Conservation (phyloP, 2,797 vertebrate genomes). For the Siniperca obscura region DNA sequence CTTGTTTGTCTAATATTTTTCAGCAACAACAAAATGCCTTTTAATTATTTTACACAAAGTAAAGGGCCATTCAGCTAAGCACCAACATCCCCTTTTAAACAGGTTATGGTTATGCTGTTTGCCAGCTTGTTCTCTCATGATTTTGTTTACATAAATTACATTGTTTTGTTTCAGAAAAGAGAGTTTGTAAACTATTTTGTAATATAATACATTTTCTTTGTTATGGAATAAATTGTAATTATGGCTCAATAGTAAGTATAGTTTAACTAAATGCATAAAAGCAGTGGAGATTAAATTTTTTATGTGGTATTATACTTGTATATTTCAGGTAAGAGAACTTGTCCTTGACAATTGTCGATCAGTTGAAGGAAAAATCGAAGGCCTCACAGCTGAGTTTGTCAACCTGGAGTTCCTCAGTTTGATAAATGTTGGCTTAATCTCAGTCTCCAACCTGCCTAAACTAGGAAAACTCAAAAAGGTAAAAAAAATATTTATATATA, state of each 20-base stretch:
- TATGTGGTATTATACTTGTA: neutral
- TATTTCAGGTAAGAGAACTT: slow-evolving; percentile 90
- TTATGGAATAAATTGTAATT: neutral
- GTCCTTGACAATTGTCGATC: slow-evolving; percentile 95
- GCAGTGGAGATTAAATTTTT: neutral
- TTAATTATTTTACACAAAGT: slow-evolving; percentile 24
- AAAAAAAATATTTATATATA: slow-evolving; percentile 30
- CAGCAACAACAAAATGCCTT: slow-evolving; percentile 27
- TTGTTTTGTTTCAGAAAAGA: neutral
- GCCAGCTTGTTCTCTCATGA: neutral
- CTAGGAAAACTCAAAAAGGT: slow-evolving; percentile 97
- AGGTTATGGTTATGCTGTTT: neutral
- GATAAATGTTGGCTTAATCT: slow-evolving; percentile 93
- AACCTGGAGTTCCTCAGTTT: slow-evolving; percentile 96
- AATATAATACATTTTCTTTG: neutral
- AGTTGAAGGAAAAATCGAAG: slow-evolving; percentile 92
- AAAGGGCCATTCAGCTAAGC: slow-evolving; percentile 13
- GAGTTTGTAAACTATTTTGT: neutral
- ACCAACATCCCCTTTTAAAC: slow-evolving; percentile 5
- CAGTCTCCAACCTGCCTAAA: slow-evolving; percentile 92
- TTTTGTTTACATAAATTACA: neutral
- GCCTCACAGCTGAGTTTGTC: slow-evolving; percentile 92
- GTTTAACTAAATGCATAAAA: neutral
- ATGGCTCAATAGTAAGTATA: neutral
- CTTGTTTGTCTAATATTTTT: slow-evolving; percentile 62